Evolutionary conservation across 2,113 vertebrate genomes (phyloP), one percentile per base, ranked within the genome.

Genomic region (Pheucticus melanocephalus): DNA sequence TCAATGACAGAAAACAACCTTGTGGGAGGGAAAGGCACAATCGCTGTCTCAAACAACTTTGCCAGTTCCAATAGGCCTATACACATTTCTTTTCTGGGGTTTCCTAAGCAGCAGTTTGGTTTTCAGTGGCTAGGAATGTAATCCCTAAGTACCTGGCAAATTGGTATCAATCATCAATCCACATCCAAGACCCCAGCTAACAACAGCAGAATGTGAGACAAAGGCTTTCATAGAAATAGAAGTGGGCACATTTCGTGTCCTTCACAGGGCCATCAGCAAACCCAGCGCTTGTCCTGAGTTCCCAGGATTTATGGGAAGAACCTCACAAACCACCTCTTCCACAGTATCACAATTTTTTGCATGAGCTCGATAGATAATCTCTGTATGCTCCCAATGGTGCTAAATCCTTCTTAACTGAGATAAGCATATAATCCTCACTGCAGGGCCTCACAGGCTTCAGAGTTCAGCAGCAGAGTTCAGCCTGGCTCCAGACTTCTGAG

Each of bases 261-360:
- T 70, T 69, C 15, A 57, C 35, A 82, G 35, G 51, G 39, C 28
- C 35, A 77, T 45, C 64, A 86, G 31, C 23, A 92, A 69, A 86
- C 16, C 45, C 63, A 86, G 30, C 0, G 0, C 28, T n/a, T 73
- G 54, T 20, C 24, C 39, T 4, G 2, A 23, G 33, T 39, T 87
- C 30, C 63, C 2, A 2, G 53, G 42, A 11, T 78, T 91, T 88
- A 59, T 9, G 17, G 39, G 30, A 88, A 12, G 60, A 90, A 81
- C 35, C 30, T 70, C 0, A 0, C 1, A 3, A 84, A 30, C 12
- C 0, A 2, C 35, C 47, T 75, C 63, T 75, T 88, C 24, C 64
- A 73, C 21, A 71, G 60, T 44, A 66, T 59, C 35, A 57, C 27
- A 44, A 27, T 12, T 75, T 56, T 82, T 56, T 78, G 47, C 63